phyloP scores from a whole-genome alignment of 2,113 vertebrate species.

The Neodon shergylaensis region DNA sequence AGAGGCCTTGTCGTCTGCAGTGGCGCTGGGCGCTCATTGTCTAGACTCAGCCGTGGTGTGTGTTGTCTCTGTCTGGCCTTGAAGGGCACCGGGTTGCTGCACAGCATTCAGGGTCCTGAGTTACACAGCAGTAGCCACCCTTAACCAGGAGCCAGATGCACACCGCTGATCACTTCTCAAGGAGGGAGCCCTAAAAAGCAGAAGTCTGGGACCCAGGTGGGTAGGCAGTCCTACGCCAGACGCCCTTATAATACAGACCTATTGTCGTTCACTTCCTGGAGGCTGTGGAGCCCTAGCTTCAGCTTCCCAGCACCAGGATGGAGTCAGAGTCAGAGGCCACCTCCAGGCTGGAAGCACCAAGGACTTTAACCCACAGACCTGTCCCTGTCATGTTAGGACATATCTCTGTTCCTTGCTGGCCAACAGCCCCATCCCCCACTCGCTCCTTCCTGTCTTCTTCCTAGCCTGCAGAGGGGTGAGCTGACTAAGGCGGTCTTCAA shows the following conservation, averaged over 20 bases:
- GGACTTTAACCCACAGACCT: neutral
- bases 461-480: neutral
- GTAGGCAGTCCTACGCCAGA: fast-evolving
- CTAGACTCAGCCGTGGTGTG: neutral
- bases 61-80: neutral
- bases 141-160: neutral
- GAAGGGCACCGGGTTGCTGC: neutral
- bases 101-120: neutral
- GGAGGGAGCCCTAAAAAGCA: neutral
- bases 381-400: neutral
- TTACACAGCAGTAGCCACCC: neutral
- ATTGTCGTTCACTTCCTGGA: fast-evolving
- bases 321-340: neutral
- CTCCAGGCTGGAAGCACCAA: neutral
- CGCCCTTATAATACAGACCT: neutral
- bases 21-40: neutral
- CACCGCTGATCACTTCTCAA: neutral
- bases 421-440: fast-evolving
- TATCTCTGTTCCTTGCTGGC: neutral
- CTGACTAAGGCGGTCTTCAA: neutral
- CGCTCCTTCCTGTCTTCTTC: too few relatives aligned
- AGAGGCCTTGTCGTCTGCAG: fast-evolving
- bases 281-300: neutral
- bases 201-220: neutral
- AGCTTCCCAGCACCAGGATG: fast-evolving